These are phyloP conservation scores for Drosophila subsilvestris DNA, from an alignment of 2,888 invertebrate species.

Conservation along the genomic window DNA sequence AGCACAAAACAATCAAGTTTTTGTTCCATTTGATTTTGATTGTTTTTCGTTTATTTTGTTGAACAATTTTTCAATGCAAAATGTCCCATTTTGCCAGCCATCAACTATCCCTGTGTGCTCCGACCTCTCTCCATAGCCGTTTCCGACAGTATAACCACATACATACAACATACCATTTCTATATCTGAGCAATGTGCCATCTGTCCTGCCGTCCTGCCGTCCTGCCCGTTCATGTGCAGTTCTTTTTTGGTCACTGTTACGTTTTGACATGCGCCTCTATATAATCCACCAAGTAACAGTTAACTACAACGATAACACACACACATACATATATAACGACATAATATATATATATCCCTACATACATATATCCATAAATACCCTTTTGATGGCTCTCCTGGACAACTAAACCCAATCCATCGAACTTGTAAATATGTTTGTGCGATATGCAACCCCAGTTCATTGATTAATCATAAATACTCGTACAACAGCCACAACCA, in stretches of 20 bases:
- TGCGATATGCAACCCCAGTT: constrained; percentile 81
- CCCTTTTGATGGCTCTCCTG: constrained; percentile 67
- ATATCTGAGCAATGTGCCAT: constrained; percentile 34
- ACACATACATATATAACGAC: constrained; percentile 38
- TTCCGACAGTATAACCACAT: constrained; percentile 14
- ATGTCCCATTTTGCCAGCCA: constrained; percentile 14
- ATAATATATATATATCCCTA: constrained; percentile 36
- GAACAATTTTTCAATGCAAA: constrained; percentile 24
- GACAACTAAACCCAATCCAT: constrained; percentile 47
- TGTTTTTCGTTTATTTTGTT: constrained; percentile 29
- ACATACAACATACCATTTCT: not conserved
- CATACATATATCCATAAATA: constrained; percentile 30
- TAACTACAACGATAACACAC: constrained; percentile 37
- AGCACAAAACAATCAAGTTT: constrained; percentile 37
- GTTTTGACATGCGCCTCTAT: constrained; percentile 69
- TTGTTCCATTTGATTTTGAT: constrained; percentile 28
- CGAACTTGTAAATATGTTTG: constrained; percentile 83
- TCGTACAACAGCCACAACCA: constrained; percentile 40
- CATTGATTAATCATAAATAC: constrained; percentile 38
- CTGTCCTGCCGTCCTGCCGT: constrained; percentile 58
- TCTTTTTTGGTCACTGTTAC: constrained; percentile 65
- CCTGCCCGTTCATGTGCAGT: constrained; percentile 59
- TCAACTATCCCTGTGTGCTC: constrained; percentile 33
- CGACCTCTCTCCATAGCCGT: constrained; percentile 16
- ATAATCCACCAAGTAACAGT: constrained; percentile 49